phyloP scores from a whole-genome alignment of 1,140 invertebrate genomes.

The Bombus balteatus region DNA sequence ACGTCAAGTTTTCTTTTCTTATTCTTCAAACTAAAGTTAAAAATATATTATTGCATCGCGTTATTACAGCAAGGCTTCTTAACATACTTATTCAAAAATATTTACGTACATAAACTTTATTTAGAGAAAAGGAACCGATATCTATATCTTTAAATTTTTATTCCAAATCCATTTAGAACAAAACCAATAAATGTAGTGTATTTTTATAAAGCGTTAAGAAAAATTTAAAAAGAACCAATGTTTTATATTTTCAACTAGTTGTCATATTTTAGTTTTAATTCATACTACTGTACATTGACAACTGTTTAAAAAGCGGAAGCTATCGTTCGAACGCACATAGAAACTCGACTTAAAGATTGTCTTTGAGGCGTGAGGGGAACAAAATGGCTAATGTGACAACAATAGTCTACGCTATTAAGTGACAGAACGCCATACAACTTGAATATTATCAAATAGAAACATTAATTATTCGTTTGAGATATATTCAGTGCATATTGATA shows the following conservation, averaged over 20 bases:
- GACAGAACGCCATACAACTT: not conserved
- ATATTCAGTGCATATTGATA: not conserved
- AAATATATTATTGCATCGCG: not conserved
- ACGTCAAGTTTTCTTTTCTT: not conserved
- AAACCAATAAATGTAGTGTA: not conserved
- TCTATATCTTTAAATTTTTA: not conserved
- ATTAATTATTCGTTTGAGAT: not conserved
- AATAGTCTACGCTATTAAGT: not conserved
- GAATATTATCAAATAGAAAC: not conserved
- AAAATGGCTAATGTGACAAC: conserved; percentile 28
- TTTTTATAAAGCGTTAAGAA: not conserved
- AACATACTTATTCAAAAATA: not conserved
- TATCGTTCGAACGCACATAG: not conserved
- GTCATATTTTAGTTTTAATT: not conserved
- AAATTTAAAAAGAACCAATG: not conserved
- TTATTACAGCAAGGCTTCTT: not conserved
- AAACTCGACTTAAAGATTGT: not conserved
- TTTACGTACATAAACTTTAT: not conserved
- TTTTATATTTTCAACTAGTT: not conserved
- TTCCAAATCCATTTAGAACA: not conserved
- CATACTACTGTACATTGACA: too few species aligned
- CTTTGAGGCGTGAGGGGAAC: not conserved
- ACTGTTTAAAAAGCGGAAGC: not conserved
- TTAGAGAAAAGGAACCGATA: not conserved
- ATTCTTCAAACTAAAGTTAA: too few species aligned